Conservation (phyloP, 2,113 vertebrate genomes). For the Stigmatopora nigra region DNA sequence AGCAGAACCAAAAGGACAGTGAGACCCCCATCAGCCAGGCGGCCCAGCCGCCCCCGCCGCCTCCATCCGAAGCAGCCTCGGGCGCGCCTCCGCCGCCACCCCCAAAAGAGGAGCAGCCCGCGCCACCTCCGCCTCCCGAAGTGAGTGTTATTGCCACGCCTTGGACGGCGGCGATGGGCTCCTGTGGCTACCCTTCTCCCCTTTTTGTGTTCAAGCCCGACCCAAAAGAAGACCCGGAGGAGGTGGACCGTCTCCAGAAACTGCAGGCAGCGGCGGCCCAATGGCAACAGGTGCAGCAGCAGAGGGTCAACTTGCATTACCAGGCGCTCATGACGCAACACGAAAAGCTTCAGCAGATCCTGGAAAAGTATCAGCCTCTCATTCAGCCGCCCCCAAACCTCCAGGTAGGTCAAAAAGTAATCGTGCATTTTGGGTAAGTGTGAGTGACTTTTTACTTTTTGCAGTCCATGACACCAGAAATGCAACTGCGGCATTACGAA, state of each 20-base stretch:
- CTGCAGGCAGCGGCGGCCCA: constrained; percentile 91
- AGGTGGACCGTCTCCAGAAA: constrained; percentile 84
- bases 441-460: constrained; percentile 21
- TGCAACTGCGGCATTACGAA: constrained; percentile 87
- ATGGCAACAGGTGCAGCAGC: constrained; percentile 95
- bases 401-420: constrained; percentile 63
- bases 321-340: constrained; percentile 97
- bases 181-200: neutral
- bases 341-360: constrained; percentile 84
- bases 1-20: constrained; percentile 56
- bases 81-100: constrained; percentile 74
- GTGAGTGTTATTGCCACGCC: constrained; percentile 26
- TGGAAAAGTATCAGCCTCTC: constrained; percentile 87
- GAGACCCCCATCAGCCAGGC: constrained; percentile 19
- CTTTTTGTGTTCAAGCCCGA: constrained; percentile 42
- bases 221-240: constrained; percentile 76
- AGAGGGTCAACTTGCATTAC: constrained; percentile 86
- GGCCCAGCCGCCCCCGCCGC: constrained; percentile 61
- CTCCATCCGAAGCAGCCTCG: constrained; percentile 63
- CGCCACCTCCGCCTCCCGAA: constrained; percentile 76
- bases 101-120: constrained; percentile 77
- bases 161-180: too few relatives aligned
- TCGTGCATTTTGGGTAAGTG: neutral
- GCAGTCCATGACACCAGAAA: constrained; percentile 84
- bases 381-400: constrained; percentile 86